Percentiles rank a stretch among this genome's conserved stretches.
Conservation (phyloP, 2,888 invertebrate species). For the Polia nebulosa region DNA sequence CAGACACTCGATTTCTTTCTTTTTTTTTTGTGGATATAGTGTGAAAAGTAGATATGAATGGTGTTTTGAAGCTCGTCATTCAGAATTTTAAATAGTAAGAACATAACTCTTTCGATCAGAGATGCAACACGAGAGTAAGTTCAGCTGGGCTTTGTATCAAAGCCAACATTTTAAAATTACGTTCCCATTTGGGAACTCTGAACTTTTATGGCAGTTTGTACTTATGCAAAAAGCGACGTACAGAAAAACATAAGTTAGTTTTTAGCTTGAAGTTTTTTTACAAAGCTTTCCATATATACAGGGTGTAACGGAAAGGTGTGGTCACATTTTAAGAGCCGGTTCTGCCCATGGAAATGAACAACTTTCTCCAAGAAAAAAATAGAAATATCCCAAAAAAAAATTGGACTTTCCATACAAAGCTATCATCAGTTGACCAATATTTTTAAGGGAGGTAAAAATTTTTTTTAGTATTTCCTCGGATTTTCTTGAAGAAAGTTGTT, state of each 20-base stretch:
- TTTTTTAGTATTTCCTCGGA: no score
- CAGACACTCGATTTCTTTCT: slow-evolving; percentile 61
- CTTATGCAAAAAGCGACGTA: slow-evolving; percentile 1
- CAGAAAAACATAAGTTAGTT: not conserved
- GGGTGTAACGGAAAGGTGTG: no score
- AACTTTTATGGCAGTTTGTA: slow-evolving; percentile 13
- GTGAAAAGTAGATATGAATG: slow-evolving; percentile 49
- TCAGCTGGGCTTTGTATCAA: slow-evolving; percentile 9
- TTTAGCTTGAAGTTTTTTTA: not conserved
- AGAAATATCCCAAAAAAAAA: no score
- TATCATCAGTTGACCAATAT: no score
- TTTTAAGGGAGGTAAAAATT: no score
- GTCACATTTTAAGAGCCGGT: no score
- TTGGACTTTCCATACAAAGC: no score
- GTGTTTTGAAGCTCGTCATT: slow-evolving; percentile 31
- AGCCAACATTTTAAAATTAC: slow-evolving; percentile 5
- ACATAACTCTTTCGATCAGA: slow-evolving; percentile 38
- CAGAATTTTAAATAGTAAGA: slow-evolving; percentile 6
- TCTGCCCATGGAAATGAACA: no score
- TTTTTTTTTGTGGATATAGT: slow-evolving; percentile 59
- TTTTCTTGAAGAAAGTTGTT: no score
- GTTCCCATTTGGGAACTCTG: slow-evolving; percentile 6
- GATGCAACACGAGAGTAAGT: slow-evolving; percentile 20
- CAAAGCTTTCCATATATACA: not conserved
- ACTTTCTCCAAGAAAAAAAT: no score